A percentile compares a stretch with the other conserved stretches of the same genome.
Evolutionary conservation across 2,113 vertebrate species (phyloP).

Genomic region (Forbesichthys papilliferus): DNA sequence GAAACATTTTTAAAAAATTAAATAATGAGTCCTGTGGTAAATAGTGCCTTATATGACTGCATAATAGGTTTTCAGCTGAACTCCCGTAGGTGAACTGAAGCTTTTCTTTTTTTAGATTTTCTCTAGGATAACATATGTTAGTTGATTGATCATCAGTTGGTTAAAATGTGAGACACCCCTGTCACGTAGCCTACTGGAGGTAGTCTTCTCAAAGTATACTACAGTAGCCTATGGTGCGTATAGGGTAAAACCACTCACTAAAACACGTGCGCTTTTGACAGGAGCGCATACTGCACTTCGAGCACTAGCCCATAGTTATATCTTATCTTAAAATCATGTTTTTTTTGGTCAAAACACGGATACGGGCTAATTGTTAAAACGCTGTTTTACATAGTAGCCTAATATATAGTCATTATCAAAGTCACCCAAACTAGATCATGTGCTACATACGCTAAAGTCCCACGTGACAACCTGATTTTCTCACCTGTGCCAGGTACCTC

Average conservation of each 20-base stretch:
- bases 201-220: too few relatives aligned
- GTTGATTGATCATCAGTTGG: too few relatives aligned
- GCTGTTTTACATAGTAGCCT: not conserved
- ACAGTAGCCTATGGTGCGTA: not conserved
- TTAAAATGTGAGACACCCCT: too few relatives aligned
- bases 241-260: not conserved
- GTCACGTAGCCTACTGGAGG: too few relatives aligned
- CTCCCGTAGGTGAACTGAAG: constrained; percentile 33
- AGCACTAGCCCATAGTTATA: not conserved
- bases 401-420: not conserved
- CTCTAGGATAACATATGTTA: too few relatives aligned
- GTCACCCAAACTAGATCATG: too few relatives aligned
- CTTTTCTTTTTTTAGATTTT: too few relatives aligned
- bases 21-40: constrained; percentile 1
- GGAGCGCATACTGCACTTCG: not conserved
- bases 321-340: not conserved
- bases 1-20: not conserved
- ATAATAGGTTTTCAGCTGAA: constrained; percentile 21
- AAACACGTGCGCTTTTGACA: constrained; percentile 23
- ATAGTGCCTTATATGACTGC: constrained; percentile 4
- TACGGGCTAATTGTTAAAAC: too few relatives aligned
- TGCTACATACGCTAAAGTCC: not conserved
- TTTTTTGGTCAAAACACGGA: not conserved
- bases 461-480: constrained; percentile 45
- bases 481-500: constrained; percentile 87